phyloP scores from a whole-genome alignment of 2,797 vertebrate genomes.

The Gobio occitaniae region DNA sequence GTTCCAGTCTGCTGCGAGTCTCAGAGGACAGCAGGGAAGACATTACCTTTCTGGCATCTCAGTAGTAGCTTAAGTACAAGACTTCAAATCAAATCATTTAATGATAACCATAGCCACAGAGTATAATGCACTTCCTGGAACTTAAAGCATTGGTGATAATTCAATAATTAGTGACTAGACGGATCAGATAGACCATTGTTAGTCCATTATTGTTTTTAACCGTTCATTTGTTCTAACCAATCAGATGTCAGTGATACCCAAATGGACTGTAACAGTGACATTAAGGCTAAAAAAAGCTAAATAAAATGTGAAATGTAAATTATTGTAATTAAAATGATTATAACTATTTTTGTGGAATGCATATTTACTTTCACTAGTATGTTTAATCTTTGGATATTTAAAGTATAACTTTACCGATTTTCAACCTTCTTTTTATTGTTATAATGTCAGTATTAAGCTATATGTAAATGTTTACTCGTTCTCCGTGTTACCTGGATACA shows the following conservation, averaged over 20 bases:
- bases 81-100: constrained; percentile 47
- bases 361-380: neutral
- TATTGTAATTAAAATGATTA: neutral
- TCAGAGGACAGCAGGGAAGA: constrained; percentile 36
- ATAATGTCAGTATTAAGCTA: neutral
- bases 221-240: constrained; percentile 14
- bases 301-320: neutral
- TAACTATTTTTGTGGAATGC: neutral
- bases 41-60: constrained; percentile 31
- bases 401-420: too few species aligned
- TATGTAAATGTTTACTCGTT: too few species aligned
- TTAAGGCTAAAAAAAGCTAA: neutral
- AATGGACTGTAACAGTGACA: neutral
- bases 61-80: constrained; percentile 34
- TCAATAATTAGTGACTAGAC: constrained; percentile 22
- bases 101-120: constrained; percentile 34
- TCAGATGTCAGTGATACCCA: neutral
- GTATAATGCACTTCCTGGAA: constrained; percentile 40
- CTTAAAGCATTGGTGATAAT: constrained; percentile 33
- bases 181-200: constrained; percentile 17
- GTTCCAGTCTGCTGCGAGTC: constrained; percentile 31
- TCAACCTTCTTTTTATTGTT: neutral
- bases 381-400: neutral
- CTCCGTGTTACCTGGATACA: too few species aligned
- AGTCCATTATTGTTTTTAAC: constrained; percentile 28